These are phyloP conservation scores for Tubiluchus corallicola DNA, from an alignment of 2,888 invertebrate species.

Conservation along the genomic window DNA sequence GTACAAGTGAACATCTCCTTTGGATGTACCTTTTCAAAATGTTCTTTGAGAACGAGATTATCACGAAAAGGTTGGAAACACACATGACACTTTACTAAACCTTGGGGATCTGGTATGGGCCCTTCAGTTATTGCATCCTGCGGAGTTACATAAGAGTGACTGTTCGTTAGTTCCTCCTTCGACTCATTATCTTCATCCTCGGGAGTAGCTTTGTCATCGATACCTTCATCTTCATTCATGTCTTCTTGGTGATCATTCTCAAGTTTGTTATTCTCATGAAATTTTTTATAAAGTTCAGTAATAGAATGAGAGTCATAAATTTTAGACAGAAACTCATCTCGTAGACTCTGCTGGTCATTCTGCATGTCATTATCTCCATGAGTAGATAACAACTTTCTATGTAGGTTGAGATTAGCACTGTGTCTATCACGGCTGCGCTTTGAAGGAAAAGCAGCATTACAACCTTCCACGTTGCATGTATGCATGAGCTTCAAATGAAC, in stretches of 20 bases:
- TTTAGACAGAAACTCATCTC: conserved; percentile 57
- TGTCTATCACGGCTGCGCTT: conserved; percentile 80
- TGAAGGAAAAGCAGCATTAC: conserved; percentile 82
- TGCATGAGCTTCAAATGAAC: conserved; percentile 87
- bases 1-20: conserved; percentile 51
- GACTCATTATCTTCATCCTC: conserved; percentile 15
- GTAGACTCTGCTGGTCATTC: conserved; percentile 30
- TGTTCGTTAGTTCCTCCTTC: conserved; percentile 11
- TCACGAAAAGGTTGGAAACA: conserved; percentile 46
- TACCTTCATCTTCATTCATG: conserved; percentile 9
- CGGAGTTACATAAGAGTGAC: conserved; percentile 7
- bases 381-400: conserved; percentile 52
- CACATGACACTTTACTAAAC: conserved; percentile 46
- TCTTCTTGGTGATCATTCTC: conserved; percentile 11
- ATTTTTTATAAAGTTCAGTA: not conserved
- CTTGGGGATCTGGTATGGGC: conserved; percentile 44
- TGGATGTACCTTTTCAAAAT: conserved; percentile 49
- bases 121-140: conserved; percentile 20
- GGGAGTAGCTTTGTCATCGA: conserved; percentile 11
- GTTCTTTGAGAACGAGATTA: conserved; percentile 43
- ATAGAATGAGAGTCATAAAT: conserved; percentile 37
- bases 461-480: conserved; percentile 81
- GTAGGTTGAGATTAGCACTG: conserved; percentile 72
- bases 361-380: conserved; percentile 19
- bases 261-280: conserved; percentile 10